Conservation (phyloP, 1,140 invertebrate species). For the Nebria ingens region DNA sequence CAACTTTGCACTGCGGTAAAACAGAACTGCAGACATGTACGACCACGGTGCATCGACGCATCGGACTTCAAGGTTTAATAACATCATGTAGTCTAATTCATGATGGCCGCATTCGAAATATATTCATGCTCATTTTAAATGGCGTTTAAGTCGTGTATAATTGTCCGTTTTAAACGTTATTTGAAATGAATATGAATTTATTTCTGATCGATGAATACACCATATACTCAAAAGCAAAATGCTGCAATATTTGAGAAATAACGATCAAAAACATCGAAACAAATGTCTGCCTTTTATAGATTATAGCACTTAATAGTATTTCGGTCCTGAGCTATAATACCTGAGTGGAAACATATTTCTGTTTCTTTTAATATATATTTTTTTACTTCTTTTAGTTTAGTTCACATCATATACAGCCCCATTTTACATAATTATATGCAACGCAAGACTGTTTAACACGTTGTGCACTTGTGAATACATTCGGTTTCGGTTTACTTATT, state of each 20-base stretch:
- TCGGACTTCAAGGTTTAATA: neutral
- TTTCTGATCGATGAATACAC: neutral
- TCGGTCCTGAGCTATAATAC: conserved; percentile 31
- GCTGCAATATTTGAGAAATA: no score
- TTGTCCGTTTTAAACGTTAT: no score
- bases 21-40: neutral
- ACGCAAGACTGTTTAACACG: neutral
- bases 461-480: conserved; percentile 6
- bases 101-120: neutral
- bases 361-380: conserved; percentile 14
- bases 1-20: neutral
- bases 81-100: neutral
- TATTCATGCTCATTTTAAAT: no score
- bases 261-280: conserved; percentile 13
- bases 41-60: neutral
- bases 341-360: conserved; percentile 28
- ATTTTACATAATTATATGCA: neutral
- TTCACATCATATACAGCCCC: neutral
- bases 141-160: no score
- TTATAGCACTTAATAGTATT: conserved; percentile 9
- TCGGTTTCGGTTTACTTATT: neutral
- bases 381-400: conserved; percentile 5
- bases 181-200: no score
- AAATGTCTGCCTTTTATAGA: neutral
- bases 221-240: neutral